Evolutionary conservation across 2,797 vertebrate species (phyloP).

Genomic region (Hydrocynus forskahlii): DNA sequence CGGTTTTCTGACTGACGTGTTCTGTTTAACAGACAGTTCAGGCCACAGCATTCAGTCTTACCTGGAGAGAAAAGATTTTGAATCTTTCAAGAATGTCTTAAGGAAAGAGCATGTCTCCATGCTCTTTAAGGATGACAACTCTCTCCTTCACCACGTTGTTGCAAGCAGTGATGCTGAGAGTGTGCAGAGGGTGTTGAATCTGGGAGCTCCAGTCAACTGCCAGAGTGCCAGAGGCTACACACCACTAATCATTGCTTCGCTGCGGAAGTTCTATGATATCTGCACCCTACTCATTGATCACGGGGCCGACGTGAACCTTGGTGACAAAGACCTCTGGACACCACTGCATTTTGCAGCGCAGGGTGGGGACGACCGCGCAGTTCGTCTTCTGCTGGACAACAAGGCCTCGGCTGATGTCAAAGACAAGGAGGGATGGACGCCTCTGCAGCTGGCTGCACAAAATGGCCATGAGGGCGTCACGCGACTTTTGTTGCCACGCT

Average conservation of each 20-base stretch:
- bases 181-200: slow-evolving; percentile 76
- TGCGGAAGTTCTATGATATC: slow-evolving; percentile 76
- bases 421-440: slow-evolving; percentile 82
- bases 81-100: slow-evolving; percentile 69
- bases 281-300: slow-evolving; percentile 74
- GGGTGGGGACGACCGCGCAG: slow-evolving; percentile 78
- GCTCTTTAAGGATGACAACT: slow-evolving; percentile 70
- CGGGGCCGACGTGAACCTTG: slow-evolving; percentile 66
- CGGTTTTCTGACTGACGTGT: neutral
- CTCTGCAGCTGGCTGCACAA: slow-evolving; percentile 86
- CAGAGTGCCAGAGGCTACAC: slow-evolving; percentile 76
- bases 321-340: slow-evolving; percentile 82
- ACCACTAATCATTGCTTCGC: slow-evolving; percentile 79
- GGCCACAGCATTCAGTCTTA: slow-evolving; percentile 46
- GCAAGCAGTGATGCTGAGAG: slow-evolving; percentile 73
- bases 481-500: slow-evolving; percentile 79
- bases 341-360: slow-evolving; percentile 87
- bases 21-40: slow-evolving; percentile 33
- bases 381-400: slow-evolving; percentile 80
- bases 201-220: slow-evolving; percentile 77
- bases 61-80: slow-evolving; percentile 73
- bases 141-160: slow-evolving; percentile 80
- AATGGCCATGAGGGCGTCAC: slow-evolving; percentile 86
- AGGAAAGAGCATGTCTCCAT: slow-evolving; percentile 68
- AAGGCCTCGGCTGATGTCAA: slow-evolving; percentile 66